A percentile compares a stretch with the other conserved stretches of the same genome.
These are phyloP conservation scores for Chlorocebus sabaeus DNA, from an alignment of 2,113 vertebrate genomes.

Conservation along the genomic window DNA sequence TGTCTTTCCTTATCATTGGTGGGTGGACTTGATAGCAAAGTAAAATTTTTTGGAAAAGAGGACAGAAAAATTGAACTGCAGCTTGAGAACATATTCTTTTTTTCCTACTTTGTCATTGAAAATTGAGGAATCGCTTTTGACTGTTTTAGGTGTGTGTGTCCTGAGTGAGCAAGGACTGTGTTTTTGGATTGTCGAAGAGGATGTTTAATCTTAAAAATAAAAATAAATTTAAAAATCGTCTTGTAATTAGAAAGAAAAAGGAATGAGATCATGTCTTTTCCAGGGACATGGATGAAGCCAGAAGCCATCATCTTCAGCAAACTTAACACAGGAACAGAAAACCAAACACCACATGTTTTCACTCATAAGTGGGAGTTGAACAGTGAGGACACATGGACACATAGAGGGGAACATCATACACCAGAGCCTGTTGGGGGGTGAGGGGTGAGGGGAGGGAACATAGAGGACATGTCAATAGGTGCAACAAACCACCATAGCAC, in stretches of 20 bases:
- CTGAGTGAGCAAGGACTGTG: conserved; percentile 39
- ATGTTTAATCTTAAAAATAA: conserved; percentile 71
- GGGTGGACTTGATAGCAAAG: conserved; percentile 44
- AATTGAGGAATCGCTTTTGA: conserved; percentile 44
- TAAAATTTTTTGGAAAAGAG: conserved; percentile 7
- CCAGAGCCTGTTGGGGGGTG: too few species aligned
- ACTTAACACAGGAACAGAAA: too few species aligned
- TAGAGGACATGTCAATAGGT: too few species aligned
- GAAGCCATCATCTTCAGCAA: too few species aligned
- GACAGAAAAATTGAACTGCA: conserved; percentile 11
- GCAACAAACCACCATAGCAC: too few species aligned
- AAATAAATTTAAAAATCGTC: conserved; percentile 52
- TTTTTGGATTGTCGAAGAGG: conserved; percentile 60
- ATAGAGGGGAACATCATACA: too few species aligned
- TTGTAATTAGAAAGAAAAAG: not conserved
- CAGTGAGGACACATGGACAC: too few species aligned
- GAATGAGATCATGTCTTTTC: too few species aligned
- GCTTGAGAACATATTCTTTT: conserved; percentile 45
- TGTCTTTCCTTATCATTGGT: conserved; percentile 46
- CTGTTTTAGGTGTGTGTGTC: conserved; percentile 23
- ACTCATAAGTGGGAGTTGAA: too few species aligned
- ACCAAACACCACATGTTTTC: too few species aligned
- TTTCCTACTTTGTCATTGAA: conserved; percentile 50
- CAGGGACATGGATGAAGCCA: too few species aligned
- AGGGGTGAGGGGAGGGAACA: too few species aligned